Percentiles rank a stretch among this genome's conserved stretches.
Conservation (phyloP, 2,797 vertebrate species). For the Schizopygopsis pylzovi region DNA sequence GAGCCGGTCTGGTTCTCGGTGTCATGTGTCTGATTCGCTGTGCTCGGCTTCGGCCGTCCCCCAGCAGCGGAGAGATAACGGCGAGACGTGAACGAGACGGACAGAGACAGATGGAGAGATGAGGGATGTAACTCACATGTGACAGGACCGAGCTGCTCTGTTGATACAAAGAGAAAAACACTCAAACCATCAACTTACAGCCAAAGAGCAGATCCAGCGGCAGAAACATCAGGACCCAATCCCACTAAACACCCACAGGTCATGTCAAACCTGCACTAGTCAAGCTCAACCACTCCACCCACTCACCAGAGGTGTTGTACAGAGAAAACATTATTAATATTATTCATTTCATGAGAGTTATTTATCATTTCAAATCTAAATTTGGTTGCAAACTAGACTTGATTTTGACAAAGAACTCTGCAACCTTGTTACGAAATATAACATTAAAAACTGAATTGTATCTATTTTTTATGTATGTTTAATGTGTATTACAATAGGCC, state of each 20-base stretch:
- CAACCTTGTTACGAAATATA: neutral
- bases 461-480: neutral
- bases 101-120: conserved; percentile 24
- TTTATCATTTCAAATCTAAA: neutral
- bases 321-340: no score
- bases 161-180: conserved; percentile 75
- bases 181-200: conserved; percentile 48
- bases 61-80: conserved; percentile 55
- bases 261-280: neutral
- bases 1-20: conserved; percentile 46
- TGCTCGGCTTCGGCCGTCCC: conserved; percentile 55
- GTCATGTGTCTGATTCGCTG: conserved; percentile 79
- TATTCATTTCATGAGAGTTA: no score
- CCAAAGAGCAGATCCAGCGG: neutral
- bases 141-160: conserved; percentile 83
- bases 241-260: neutral
- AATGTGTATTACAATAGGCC: neutral
- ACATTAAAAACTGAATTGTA: neutral
- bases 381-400: neutral
- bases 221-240: neutral
- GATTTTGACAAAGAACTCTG: neutral
- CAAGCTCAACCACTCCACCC: neutral
- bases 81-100: conserved; percentile 16
- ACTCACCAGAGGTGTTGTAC: neutral
- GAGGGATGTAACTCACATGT: conserved; percentile 82